Conservation (phyloP, 2,797 vertebrate genomes). For the Enoplosus armatus region DNA sequence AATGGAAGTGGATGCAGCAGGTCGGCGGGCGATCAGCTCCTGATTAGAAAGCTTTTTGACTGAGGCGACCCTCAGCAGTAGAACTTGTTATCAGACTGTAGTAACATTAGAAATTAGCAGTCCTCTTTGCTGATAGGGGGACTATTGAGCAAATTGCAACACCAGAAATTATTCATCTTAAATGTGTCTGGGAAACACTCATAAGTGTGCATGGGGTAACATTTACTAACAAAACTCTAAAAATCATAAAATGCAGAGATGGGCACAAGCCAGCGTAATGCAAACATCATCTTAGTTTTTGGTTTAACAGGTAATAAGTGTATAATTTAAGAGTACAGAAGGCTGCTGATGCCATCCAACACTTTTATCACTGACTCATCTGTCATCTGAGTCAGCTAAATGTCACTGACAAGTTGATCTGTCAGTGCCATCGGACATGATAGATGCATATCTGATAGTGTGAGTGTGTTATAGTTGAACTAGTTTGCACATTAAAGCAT, state of each 20-base stretch:
- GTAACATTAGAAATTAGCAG: slow-evolving; percentile 17
- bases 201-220: background rate
- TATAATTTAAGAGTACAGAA: background rate
- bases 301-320: background rate
- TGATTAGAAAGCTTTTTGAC: slow-evolving; percentile 64
- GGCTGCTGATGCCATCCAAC: slow-evolving; percentile 24
- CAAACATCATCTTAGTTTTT: background rate
- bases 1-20: slow-evolving; percentile 51
- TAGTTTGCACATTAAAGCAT: background rate
- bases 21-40: slow-evolving; percentile 48
- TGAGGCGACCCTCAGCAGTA: slow-evolving; percentile 50
- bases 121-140: slow-evolving; percentile 34
- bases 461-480: background rate
- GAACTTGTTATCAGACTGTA: slow-evolving; percentile 55
- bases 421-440: background rate
- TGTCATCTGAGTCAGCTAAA: slow-evolving; percentile 11
- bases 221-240: background rate
- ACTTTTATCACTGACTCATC: slow-evolving; percentile 27
- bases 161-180: slow-evolving; percentile 21
- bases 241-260: background rate
- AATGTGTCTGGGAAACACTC: background rate
- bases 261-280: background rate
- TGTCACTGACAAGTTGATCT: slow-evolving; percentile 1
- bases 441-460: background rate
- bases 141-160: slow-evolving; percentile 48